Evolutionary conservation across 1,140 invertebrate genomes (phyloP), one percentile per base, ranked within the genome.

Genomic region (Agraylea sexmaculata): DNA sequence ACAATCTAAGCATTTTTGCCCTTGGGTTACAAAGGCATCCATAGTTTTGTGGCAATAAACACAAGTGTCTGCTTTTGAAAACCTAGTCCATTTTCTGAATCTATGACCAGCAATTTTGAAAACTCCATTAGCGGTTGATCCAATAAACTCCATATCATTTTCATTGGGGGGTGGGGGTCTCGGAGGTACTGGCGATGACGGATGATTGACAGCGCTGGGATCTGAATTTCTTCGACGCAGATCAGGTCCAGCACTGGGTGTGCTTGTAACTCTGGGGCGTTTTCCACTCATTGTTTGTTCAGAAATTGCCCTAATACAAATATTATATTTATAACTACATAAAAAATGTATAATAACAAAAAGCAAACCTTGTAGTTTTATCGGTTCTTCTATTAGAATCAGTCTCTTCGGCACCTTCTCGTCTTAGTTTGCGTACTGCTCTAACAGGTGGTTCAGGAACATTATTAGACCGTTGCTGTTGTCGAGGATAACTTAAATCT

Each of bases 1-100:
- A 57, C 87, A 92, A 50, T 77, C 77, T 40, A 76, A 70, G 55
- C 88, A 92, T 41, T 84, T 83, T 54, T 84, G 80, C 0, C 85
- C 86, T 49, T 86, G 81, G 4, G 79, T 78, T 22, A 86, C 71
- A 50, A 88, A 82, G 3, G 78, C 76, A 58, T 84, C 80, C 71
- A 90, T 78, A 29, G 77, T 70, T 51, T 82, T 74, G 41, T 75
- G 70, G 54, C 85, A 89, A 49, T 75, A 78, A 11, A 74, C 69
- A 50, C 85, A 88, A 12, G 74, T 70, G 52, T 90, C 86, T 36
- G 79, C 81, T 55, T 87, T 86, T 1, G 74, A 67, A 45, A 84
- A 78, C 28, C 78, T 67, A 0, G 69, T 69, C 18, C 79, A 71
- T 66, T 83, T 83, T 8, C 78, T 68, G 60, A 84, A 83, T 39